Conservation (phyloP, 2,888 invertebrate genomes). For the Ommatoiulus sabulosus region DNA sequence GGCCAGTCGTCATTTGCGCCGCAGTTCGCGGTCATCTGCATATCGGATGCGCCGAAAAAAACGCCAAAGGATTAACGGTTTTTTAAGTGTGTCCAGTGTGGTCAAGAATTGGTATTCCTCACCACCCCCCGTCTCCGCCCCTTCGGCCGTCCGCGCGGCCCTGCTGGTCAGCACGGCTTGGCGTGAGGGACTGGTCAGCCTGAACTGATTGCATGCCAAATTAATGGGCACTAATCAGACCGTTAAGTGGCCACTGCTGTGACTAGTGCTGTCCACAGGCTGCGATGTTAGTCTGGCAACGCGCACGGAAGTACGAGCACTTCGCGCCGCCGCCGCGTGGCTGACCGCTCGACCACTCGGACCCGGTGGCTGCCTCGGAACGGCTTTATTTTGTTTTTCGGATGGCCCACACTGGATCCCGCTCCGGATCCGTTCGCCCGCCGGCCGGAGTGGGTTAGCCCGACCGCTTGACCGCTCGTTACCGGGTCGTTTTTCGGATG, state of each 20-base stretch:
- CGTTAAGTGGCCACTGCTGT: conserved; percentile 58
- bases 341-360: background rate
- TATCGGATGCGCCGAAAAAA: conserved; percentile 18
- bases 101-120: conserved; percentile 48
- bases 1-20: background rate
- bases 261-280: conserved; percentile 52
- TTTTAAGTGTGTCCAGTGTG: conserved; percentile 42
- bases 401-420: background rate
- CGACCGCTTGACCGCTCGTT: background rate
- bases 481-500: conserved; percentile 39
- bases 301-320: conserved; percentile 47
- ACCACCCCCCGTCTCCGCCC: conserved; percentile 49
- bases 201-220: conserved; percentile 59
- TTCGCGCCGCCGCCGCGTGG: background rate
- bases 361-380: background rate
- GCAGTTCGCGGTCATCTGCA: conserved; percentile 2
- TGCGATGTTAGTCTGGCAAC: conserved; percentile 44
- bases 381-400: background rate
- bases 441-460: background rate
- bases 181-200: conserved; percentile 56
- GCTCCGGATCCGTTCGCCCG: background rate
- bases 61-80: conserved; percentile 6
- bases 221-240: conserved; percentile 59
- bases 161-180: conserved; percentile 5
- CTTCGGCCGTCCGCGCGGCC: background rate